These are phyloP conservation scores for Sus cebifrons DNA, from an alignment of 2,797 vertebrate species.

Conservation along the genomic window DNA sequence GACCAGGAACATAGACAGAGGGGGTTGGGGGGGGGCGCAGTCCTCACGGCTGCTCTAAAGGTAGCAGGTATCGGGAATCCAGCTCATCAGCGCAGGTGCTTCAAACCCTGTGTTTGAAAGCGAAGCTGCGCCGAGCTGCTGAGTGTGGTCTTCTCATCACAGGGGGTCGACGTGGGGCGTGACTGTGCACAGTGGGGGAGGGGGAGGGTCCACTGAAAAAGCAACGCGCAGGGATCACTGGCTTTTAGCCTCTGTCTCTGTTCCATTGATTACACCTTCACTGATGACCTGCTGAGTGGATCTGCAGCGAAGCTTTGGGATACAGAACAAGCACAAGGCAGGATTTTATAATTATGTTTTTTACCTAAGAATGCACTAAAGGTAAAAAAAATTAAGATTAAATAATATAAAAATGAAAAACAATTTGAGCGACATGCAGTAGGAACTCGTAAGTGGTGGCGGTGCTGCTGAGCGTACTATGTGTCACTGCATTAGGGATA, in stretches of 20 bases:
- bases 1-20: neutral
- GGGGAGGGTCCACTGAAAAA: too few species aligned
- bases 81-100: neutral
- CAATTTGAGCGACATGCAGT: neutral
- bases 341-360: neutral
- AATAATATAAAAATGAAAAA: neutral
- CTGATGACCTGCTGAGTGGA: neutral
- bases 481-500: neutral
- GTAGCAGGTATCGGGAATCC: neutral
- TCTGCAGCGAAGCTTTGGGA: neutral
- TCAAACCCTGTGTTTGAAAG: neutral
- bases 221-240: fast-evolving
- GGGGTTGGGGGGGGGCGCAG: neutral
- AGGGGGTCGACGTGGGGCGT: fast-evolving
- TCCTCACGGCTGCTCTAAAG: neutral
- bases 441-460: neutral
- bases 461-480: too few species aligned
- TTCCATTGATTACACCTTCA: neutral
- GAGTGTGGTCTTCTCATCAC: neutral
- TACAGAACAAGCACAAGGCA: neutral
- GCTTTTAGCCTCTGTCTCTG: neutral
- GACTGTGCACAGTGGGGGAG: fast-evolving
- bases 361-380: neutral
- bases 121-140: neutral
- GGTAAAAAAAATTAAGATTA: neutral